A percentile compares a stretch with the other conserved stretches of the same genome.
These are phyloP conservation scores for Timema cristinae DNA, from an alignment of 2,888 invertebrate genomes.

Conservation along the genomic window DNA sequence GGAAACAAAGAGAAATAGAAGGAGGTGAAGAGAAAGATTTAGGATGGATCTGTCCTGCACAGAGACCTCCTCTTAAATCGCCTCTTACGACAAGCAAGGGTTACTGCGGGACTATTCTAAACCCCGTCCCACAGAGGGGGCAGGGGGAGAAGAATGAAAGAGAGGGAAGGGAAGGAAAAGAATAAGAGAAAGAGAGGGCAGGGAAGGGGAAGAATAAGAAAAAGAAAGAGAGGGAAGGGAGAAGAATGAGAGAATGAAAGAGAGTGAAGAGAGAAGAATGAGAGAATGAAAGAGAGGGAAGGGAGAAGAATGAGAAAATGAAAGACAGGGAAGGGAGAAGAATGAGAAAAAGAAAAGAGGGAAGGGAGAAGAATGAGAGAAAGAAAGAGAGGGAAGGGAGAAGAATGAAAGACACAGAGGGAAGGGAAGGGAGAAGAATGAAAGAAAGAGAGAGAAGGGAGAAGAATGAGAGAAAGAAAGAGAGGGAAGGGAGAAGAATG, in stretches of 20 bases:
- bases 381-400: neutral
- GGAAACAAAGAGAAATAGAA: neutral
- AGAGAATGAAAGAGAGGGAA: neutral
- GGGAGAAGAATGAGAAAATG: neutral
- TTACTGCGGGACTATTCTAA: no score
- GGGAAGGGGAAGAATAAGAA: neutral
- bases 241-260: neutral
- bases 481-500: neutral
- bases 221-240: neutral
- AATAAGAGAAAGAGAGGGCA: neutral
- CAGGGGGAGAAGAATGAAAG: neutral
- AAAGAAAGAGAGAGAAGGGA: neutral
- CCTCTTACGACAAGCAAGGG: no score
- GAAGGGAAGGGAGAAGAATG: neutral
- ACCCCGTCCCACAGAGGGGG: no score
- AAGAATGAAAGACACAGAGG: neutral
- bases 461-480: neutral
- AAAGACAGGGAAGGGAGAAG: neutral
- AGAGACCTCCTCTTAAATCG: no score
- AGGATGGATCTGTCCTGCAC: no score
- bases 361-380: neutral
- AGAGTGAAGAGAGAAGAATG: neutral
- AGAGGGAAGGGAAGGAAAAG: neutral
- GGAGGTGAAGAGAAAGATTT: no score
- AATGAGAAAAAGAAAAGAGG: neutral